These are phyloP conservation scores for Adelosebastes latens DNA, from an alignment of 2,797 vertebrate species.

Conservation along the genomic window DNA sequence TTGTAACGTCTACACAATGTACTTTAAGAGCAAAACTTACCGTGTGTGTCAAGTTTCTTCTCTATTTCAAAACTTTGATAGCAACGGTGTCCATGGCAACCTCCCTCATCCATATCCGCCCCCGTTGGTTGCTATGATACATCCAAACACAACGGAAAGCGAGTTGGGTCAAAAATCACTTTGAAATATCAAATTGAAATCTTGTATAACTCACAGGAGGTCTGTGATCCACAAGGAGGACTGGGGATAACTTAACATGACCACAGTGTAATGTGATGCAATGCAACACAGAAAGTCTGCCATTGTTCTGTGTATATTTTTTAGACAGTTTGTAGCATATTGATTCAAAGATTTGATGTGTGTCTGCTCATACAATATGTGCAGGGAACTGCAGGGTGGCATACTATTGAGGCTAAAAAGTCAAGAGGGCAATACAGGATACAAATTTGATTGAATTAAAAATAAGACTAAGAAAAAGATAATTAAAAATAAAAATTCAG, in stretches of 20 bases:
- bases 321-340: not conserved
- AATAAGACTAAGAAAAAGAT: not conserved
- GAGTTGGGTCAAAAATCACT: conserved; percentile 17
- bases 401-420: too few species aligned
- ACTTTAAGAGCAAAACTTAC: conserved; percentile 34
- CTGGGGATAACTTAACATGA: not conserved
- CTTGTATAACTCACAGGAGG: not conserved
- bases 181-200: not conserved
- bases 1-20: fast-evolving
- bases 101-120: too few species aligned
- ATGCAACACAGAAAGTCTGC: not conserved
- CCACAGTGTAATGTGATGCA: not conserved
- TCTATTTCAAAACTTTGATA: not conserved
- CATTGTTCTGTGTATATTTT: not conserved
- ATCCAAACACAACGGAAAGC: conserved; percentile 40
- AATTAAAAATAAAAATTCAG: not conserved
- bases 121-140: conserved; percentile 68
- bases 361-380: not conserved
- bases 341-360: not conserved
- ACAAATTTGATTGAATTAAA: not conserved
- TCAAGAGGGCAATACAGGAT: not conserved
- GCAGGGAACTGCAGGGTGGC: not conserved
- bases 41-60: not conserved
- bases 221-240: not conserved
- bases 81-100: conserved; percentile 35